Percentiles rank a stretch among this genome's conserved stretches.
phyloP scores from a whole-genome alignment of 2,797 vertebrate genomes.

The Falco rusticolus region DNA sequence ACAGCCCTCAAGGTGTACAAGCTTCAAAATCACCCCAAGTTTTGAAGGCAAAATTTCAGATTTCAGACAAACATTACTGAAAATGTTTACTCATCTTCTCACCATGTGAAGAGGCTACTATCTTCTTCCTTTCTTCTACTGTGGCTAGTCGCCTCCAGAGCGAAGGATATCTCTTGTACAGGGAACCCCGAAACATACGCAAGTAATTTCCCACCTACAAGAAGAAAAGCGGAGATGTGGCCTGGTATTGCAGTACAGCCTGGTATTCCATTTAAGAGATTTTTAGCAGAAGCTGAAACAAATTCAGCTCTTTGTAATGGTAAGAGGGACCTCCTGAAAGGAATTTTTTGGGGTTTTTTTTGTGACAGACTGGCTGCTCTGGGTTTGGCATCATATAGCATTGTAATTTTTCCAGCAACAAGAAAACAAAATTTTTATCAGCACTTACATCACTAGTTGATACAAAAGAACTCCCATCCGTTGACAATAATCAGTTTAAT shows the following conservation, averaged over 20 bases:
- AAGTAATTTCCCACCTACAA: slow-evolving; percentile 96
- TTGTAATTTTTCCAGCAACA: fast-evolving
- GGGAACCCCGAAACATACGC: slow-evolving; percentile 96
- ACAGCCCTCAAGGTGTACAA: background rate
- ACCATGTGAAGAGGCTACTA: slow-evolving; percentile 98
- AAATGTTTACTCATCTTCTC: slow-evolving; percentile 69
- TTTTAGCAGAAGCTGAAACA: background rate
- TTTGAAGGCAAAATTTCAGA: background rate
- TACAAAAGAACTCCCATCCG: background rate
- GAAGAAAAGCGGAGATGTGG: background rate
- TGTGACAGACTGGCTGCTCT: background rate
- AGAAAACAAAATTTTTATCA: background rate
- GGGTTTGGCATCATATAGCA: background rate
- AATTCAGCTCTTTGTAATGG: background rate
- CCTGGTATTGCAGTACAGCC: background rate
- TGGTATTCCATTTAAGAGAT: background rate
- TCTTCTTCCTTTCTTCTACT: slow-evolving; percentile 97
- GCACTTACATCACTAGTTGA: background rate
- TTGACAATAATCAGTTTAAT: background rate
- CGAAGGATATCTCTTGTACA: slow-evolving; percentile 97
- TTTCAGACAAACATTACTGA: background rate
- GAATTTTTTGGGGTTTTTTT: background rate
- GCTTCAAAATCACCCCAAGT: background rate
- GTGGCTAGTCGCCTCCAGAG: slow-evolving; percentile 96
- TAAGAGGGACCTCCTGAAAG: background rate